These are phyloP conservation scores for Hoplodrina ambigua DNA, from an alignment of 2,888 invertebrate species.

Conservation along the genomic window DNA sequence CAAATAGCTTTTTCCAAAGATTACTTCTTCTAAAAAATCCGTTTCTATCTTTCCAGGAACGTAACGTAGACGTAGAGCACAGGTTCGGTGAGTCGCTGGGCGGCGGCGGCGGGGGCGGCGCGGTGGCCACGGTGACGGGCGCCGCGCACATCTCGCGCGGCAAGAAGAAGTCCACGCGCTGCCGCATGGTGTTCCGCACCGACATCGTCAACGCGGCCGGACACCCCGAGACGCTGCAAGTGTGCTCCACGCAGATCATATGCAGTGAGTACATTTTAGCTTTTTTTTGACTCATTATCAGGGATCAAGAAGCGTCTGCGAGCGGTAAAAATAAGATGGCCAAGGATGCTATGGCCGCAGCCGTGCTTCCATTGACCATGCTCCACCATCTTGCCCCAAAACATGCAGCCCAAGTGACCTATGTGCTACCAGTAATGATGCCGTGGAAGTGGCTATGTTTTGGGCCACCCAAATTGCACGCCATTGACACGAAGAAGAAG, in stretches of 20 bases:
- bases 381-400: too few species aligned
- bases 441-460: too few species aligned
- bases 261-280: slow-evolving; percentile 94
- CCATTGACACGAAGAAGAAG: too few species aligned
- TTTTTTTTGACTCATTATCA: too few species aligned
- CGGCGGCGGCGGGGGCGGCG: slow-evolving; percentile 83
- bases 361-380: too few species aligned
- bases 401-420: too few species aligned
- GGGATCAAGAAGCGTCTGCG: too few species aligned
- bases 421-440: too few species aligned
- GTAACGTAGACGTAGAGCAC: slow-evolving; percentile 97
- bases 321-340: too few species aligned
- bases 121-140: slow-evolving; percentile 71
- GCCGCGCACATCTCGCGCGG: slow-evolving; percentile 91
- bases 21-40: neutral
- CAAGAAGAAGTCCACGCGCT: slow-evolving; percentile 98
- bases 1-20: too few species aligned
- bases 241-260: slow-evolving; percentile 97
- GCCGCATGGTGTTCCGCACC: slow-evolving; percentile 98
- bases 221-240: slow-evolving; percentile 95
- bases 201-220: slow-evolving; percentile 95
- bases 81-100: slow-evolving; percentile 95
- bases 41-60: slow-evolving; percentile 88
- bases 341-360: too few species aligned
- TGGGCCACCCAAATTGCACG: too few species aligned